Base-by-base conservation (phyloP, 2,888 invertebrate species). In the Rotaria socialis region DNA sequence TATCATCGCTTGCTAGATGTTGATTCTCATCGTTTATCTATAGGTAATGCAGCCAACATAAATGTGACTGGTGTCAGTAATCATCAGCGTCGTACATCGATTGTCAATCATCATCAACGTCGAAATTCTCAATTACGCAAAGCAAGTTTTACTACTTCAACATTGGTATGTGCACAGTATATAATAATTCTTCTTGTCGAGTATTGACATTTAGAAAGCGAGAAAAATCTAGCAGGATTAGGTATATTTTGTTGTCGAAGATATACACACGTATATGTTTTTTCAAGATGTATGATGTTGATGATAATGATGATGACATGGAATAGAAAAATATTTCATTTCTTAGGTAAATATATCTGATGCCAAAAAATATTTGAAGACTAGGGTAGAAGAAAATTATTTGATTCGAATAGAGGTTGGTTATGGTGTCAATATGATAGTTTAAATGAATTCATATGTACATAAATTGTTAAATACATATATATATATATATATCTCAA, bases 101-200 rank as follows among this genome's bases (percentile, higher is more conserved):
- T 80, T 47, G 80, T 80, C 41, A 80, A 80, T 47, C 67, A 41
- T 67, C 67, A 67, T 67, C 80, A 80, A 80, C 80, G 80, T 47
- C 43, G 80, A 80, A 80, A 80, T 80, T 80, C 80, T 43, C 80
- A 80, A 47, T 47, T 80, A 47, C 80, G 80, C n/a, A 80, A 80
- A 80, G 43, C 80, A 47, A 80, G 80, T 80, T 80, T 80, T 80
- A 47, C 47, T n/a, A 80, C 80, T 47, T 80, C 80, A 80, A 80
- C 80, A 80, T 47, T 80, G 80, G 80, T 80, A 80, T 80, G 80
- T 80, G 43, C 47, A 80, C 67, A 67, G 35, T 35, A 41, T 19
- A 19, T 67, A 16, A 41, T 67, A 35, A 67, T 35, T 67, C 35
- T 41, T 35, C 14, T 35, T 67, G 35, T 67, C 35, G 35, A 8